Percentiles rank a stretch among this genome's conserved stretches.
Conservation (phyloP, 1,140 invertebrate genomes). For the Triops longicaudatus region DNA sequence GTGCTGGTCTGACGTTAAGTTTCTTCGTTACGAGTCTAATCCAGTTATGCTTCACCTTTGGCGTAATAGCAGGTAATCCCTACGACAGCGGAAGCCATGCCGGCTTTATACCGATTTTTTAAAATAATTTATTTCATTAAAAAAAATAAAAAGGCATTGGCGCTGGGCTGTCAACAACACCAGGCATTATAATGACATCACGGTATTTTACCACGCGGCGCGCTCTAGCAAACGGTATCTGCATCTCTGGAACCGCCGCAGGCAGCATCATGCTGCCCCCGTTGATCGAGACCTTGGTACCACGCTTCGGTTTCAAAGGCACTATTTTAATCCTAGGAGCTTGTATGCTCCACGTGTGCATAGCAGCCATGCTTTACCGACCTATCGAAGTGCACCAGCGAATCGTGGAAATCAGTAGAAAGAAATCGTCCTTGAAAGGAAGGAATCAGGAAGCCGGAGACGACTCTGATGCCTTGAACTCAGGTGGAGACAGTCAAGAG, state of each 20-base stretch:
- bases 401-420: constrained; percentile 27
- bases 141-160: constrained; percentile 67
- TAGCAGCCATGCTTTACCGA: constrained; percentile 59
- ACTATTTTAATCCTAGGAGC: constrained; percentile 62
- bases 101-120: background rate
- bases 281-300: constrained; percentile 48
- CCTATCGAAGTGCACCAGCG: constrained; percentile 40
- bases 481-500: background rate
- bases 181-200: constrained; percentile 66
- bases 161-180: constrained; percentile 64
- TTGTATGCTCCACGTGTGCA: constrained; percentile 66
- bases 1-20: constrained; percentile 56
- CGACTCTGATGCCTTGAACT: background rate
- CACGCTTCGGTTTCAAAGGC: constrained; percentile 58
- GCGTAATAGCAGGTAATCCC: constrained; percentile 51
- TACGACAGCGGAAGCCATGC: background rate
- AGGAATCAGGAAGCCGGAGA: background rate
- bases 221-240: constrained; percentile 66
- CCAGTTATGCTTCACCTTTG: constrained; percentile 64
- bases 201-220: constrained; percentile 70
- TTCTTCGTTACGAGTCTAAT: constrained; percentile 59
- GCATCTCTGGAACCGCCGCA: constrained; percentile 66
- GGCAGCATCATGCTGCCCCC: constrained; percentile 67
- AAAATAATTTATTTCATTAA: no score
- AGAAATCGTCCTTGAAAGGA: background rate